Base-by-base conservation (phyloP, 2,113 vertebrate genomes). In the Acrocephalus kingi region DNA sequence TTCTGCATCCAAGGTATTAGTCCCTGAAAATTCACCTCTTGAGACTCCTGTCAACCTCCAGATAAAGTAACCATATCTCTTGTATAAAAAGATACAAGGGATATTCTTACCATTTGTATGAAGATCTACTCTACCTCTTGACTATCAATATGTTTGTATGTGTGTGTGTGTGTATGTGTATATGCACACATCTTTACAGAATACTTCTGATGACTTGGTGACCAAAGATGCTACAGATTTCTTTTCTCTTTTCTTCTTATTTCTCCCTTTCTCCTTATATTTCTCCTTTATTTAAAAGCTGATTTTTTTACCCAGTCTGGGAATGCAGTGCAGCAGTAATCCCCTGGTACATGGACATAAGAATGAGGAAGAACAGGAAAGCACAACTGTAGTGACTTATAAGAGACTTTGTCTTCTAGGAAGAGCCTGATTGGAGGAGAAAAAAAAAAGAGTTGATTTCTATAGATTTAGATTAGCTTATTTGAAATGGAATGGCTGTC, bases 141-240 rank as follows among this genome's bases (percentile, higher is more conserved):
- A 24, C 61, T 63, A 11, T 62, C 51, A 68, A 13, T 87, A 64
- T 48, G 6, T 30, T 2, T 66, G 10, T 64, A 16, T 25, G 3
- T 37, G 4, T 15, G 0, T 30, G 2, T 49, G 1, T 77, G 0
- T 45, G 5, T 18, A 18, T 4, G 13, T 6, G 23, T 4, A 15
- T 1, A 35, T 5, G 1, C 25, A 46, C 5, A n/a, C 6, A 23
- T 77, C 54, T 83, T 83, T 41, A 58, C 23, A 79, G 28, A 81
- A 68, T 35, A 28, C n/a, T 69, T 73, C 22, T 1, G 0, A 59
- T 69, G 18, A 39, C 31, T 55, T 73, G 13, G 14, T 83, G 67
- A 43, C 16, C 10, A 79, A 92, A 74, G 59, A 35, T n/a, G 7
- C 12, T 66, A 13, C 6, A n/a, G 28, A 30, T 88, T 63, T 79